Conservation (phyloP, 2,797 vertebrate genomes). For the Amblyraja radiata region DNA sequence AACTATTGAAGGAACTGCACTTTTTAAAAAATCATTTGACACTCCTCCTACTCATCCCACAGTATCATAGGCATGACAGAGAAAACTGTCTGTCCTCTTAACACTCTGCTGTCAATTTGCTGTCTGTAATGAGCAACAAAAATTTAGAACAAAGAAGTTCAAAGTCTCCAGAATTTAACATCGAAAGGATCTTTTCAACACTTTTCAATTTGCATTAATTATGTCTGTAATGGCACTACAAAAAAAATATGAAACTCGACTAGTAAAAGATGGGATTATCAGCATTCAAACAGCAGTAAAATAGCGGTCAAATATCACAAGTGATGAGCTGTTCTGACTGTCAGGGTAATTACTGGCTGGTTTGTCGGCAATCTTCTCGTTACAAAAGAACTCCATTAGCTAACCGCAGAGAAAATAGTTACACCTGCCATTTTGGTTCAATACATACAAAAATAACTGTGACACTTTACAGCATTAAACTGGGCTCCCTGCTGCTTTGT, state of each 20-base stretch:
- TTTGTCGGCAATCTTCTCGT: constrained; percentile 31
- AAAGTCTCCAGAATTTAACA: constrained; percentile 20
- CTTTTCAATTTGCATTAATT: constrained; percentile 38
- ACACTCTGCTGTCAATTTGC: not conserved
- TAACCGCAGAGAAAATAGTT: constrained; percentile 15
- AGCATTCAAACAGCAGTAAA: constrained; percentile 34
- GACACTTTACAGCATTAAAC: constrained; percentile 44
- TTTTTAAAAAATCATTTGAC: not conserved
- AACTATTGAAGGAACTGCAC: not conserved
- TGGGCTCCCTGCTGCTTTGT: constrained; percentile 46
- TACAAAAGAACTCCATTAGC: constrained; percentile 35
- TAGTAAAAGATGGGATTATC: constrained; percentile 37
- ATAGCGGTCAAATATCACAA: constrained; percentile 37
- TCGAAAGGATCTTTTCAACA: constrained; percentile 5
- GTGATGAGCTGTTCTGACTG: constrained; percentile 30
- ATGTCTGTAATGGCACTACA: constrained; percentile 26
- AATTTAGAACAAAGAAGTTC: constrained; percentile 32
- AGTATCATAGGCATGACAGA: not conserved
- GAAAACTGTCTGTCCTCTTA: not conserved
- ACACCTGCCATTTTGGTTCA: constrained; percentile 38
- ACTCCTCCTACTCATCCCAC: not conserved
- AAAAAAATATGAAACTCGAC: constrained; percentile 34
- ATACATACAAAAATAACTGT: constrained; percentile 18
- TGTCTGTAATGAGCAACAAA: constrained; percentile 11
- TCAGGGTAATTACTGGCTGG: constrained; percentile 37